A percentile compares a stretch with the other conserved stretches of the same genome.
These are phyloP conservation scores for Ctenomys sociabilis DNA, from an alignment of 2,113 vertebrate genomes.

Conservation along the genomic window DNA sequence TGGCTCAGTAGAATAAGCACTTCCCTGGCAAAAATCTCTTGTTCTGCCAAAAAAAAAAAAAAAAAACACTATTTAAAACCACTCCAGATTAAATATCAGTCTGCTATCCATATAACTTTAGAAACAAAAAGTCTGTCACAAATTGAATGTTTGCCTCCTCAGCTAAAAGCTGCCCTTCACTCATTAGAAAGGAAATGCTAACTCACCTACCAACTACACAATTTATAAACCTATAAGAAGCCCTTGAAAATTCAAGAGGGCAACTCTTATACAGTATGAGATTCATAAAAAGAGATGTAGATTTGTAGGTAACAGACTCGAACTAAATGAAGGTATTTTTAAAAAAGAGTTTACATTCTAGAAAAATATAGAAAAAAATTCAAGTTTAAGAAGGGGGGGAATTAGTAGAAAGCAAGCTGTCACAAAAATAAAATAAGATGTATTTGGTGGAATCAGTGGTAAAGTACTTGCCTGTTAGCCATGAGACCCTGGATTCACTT, in stretches of 20 bases:
- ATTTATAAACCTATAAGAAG: neutral
- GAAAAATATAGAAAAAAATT: neutral
- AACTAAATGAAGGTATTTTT: neutral
- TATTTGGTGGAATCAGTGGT: neutral
- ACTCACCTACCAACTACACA: neutral
- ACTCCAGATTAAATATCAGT: conserved; percentile 46
- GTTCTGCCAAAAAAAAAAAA: too few relatives aligned
- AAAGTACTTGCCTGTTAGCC: neutral
- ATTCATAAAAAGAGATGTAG: neutral
- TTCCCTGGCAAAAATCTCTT: too few relatives aligned
- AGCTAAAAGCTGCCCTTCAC: conserved; percentile 14
- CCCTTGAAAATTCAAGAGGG: neutral
- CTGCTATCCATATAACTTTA: conserved; percentile 34
- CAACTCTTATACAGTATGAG: neutral
- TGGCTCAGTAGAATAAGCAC: too few relatives aligned
- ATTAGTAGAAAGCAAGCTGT: neutral
- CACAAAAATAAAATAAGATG: neutral
- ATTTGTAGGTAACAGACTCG: conserved; percentile 1
- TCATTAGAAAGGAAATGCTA: conserved; percentile 10
- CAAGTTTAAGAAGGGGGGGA: neutral
- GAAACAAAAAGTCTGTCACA: neutral
- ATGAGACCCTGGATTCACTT: neutral
- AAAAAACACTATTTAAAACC: conserved; percentile 2
- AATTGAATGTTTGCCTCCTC: neutral
- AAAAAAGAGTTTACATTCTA: neutral